Evolutionary conservation across 1,140 invertebrate species (phyloP), one percentile per base, ranked within the genome.

Genomic region (Fopius arisanus): DNA sequence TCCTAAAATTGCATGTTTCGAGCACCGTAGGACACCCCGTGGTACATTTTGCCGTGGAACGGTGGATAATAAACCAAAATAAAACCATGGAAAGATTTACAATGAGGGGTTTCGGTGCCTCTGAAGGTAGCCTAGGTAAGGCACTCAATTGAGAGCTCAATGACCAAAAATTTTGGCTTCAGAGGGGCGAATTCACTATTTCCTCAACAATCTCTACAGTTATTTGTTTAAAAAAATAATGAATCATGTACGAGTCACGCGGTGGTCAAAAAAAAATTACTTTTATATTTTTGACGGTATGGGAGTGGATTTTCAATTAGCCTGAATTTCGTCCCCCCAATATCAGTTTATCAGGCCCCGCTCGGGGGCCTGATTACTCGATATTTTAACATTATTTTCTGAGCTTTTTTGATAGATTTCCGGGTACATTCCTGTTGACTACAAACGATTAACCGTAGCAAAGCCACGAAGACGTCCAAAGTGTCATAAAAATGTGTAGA

Each of bases 1-100:
- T 9, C 33, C 28, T n/a, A 41, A 33, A 43, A 66, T 40, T 31
- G 33, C 63, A 66, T 33, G 28, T 33, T 40, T 19, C 63, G 1
- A 68, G 43, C 33, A 19, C 26, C 21, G 67, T 65, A 33, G 6
- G 62, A 33, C 62, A 29, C 62, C 62, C 62, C 5, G 62, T 29
- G 62, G 62, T 28, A 37, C 59, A 51, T 65, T 41, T 63, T 63
- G 3, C 19, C 48, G 43, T 48, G 37, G 51, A n/a, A 66, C 28
- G 65, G 73, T 37, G 62, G 70, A 78, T 77, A 80, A 79, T 77
- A 79, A 80, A 80, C 78, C 79, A 76, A 75, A 78, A 78, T 80
- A 80, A 80, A 80, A 80, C 78, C 79, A 78, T 79, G 62, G 43
- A 62, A 71, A 69, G 76, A 79, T 80, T 80, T 80, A 80, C 75